Evolutionary conservation across 2,888 invertebrate species (phyloP).

Genomic region (Elaeidobius kamerunicus): DNA sequence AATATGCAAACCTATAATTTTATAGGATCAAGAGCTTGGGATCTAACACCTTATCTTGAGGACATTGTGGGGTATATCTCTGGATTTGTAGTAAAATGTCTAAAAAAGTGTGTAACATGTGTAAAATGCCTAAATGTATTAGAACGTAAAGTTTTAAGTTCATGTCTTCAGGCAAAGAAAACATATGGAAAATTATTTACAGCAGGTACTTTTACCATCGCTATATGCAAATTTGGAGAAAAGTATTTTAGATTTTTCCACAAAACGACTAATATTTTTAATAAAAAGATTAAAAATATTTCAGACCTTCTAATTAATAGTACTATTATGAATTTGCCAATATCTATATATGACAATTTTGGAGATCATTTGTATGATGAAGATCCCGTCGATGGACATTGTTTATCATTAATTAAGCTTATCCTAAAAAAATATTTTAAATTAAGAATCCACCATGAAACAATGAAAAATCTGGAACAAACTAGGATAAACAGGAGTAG

Average conservation of each 20-base stretch:
- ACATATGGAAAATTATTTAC: background rate
- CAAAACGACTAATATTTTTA: background rate
- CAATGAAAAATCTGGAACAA: background rate
- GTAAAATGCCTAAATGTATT: background rate
- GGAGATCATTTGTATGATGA: conserved; percentile 1
- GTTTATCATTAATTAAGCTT: background rate
- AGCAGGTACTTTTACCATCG: background rate
- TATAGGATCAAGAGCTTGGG: conserved; percentile 6
- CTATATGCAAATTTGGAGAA: background rate
- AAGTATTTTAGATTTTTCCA: conserved; percentile 1
- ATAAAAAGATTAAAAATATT: conserved; percentile 2
- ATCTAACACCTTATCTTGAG: conserved; percentile 6
- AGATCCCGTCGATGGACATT: background rate
- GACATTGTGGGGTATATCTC: conserved; percentile 7
- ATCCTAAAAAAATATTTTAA: conserved; percentile 10
- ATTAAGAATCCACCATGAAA: conserved; percentile 5
- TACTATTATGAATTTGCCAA: background rate
- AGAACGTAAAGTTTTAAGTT: background rate
- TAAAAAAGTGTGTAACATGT: conserved; percentile 1
- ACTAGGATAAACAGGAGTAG: background rate
- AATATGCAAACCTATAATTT: conserved; percentile 1
- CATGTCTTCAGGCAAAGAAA: background rate
- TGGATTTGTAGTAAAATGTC: conserved; percentile 7
- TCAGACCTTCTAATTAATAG: background rate
- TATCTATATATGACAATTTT: background rate